phyloP scores from a whole-genome alignment of 2,888 invertebrate species.

The Oligia fasciuncula region DNA sequence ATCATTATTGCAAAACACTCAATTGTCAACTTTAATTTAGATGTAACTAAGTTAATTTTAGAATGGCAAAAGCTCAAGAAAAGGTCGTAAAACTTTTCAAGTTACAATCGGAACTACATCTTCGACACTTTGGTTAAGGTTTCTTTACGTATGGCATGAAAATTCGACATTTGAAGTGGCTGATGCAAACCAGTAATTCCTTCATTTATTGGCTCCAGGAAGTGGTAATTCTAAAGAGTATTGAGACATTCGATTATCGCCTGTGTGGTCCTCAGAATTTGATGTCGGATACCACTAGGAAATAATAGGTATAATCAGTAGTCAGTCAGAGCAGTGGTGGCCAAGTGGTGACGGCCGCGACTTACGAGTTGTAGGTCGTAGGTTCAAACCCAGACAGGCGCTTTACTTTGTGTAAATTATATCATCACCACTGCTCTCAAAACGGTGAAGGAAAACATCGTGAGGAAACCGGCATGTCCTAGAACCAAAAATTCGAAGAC shows the following conservation, averaged over 20 bases:
- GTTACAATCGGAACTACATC: background rate
- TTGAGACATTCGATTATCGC: slow-evolving; percentile 42
- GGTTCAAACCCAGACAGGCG: too few species aligned
- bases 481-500: too few species aligned
- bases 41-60: background rate
- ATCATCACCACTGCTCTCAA: too few species aligned
- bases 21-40: background rate
- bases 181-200: slow-evolving; percentile 26
- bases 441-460: too few species aligned
- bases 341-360: too few species aligned
- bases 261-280: slow-evolving; percentile 32
- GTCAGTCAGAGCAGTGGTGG: too few species aligned
- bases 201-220: slow-evolving; percentile 51
- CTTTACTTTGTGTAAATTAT: too few species aligned
- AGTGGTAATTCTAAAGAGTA: slow-evolving; percentile 36
- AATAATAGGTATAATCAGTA: background rate
- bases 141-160: background rate
- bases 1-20: background rate
- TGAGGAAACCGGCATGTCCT: too few species aligned
- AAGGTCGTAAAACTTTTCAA: slow-evolving; percentile 6
- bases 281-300: slow-evolving; percentile 5
- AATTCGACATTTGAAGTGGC: background rate
- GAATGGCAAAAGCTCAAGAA: background rate
- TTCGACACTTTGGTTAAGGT: background rate
- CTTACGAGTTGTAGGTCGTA: too few species aligned